Evolutionary conservation across 2,888 invertebrate genomes (phyloP).

Genomic region (Marronus borbonicus): DNA sequence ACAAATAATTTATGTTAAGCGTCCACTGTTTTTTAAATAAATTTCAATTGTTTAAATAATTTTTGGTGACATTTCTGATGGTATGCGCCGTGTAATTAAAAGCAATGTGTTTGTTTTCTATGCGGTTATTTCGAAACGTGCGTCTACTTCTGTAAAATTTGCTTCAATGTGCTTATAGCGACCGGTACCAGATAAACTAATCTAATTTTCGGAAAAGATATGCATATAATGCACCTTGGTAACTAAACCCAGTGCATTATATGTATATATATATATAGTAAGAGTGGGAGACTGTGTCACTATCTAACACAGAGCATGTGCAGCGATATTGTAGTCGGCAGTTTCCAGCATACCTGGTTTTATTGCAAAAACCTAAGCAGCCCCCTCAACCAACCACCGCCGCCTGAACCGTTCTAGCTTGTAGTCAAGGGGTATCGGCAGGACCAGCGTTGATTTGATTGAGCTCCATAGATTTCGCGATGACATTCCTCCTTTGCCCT

Average conservation of each 20-base stretch:
- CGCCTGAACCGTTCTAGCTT: background rate
- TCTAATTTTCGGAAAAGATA: constrained; percentile 67
- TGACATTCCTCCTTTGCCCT: background rate
- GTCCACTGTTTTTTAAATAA: too few relatives aligned
- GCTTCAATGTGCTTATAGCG: background rate
- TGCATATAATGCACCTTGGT: constrained; percentile 56
- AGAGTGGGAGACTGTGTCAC: constrained; percentile 24
- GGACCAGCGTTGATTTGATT: constrained; percentile 26
- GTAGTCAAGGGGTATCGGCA: background rate
- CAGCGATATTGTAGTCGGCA: constrained; percentile 60
- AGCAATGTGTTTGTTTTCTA: too few relatives aligned
- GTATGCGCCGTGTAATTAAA: too few relatives aligned
- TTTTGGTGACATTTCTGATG: too few relatives aligned
- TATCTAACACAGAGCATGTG: constrained; percentile 64
- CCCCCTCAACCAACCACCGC: constrained; percentile 6
- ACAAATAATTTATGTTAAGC: too few relatives aligned
- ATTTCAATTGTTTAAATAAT: too few relatives aligned
- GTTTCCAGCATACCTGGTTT: constrained; percentile 44
- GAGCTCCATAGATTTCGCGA: constrained; percentile 18
- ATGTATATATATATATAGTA: background rate
- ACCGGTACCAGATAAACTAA: constrained; percentile 62
- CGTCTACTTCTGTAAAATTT: too few relatives aligned
- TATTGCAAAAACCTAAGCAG: constrained; percentile 50
- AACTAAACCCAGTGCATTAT: constrained; percentile 34
- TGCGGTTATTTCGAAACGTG: too few relatives aligned